Conservation (phyloP, 2,113 vertebrate species). For the Drymodes brunneopygia region DNA sequence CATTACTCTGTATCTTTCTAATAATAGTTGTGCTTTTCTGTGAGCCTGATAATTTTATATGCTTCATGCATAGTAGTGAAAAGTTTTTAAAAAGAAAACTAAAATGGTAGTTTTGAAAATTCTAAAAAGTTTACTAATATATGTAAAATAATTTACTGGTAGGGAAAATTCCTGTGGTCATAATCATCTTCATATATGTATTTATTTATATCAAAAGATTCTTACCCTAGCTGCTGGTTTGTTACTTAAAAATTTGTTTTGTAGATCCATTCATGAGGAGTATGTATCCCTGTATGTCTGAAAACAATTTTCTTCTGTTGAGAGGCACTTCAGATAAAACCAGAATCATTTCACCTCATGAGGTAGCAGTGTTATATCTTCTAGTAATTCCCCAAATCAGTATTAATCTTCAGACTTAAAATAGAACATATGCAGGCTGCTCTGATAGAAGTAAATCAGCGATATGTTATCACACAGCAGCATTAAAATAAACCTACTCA, state of each 20-base stretch:
- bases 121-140: slow-evolving; percentile 57
- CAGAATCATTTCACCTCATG: slow-evolving; percentile 41
- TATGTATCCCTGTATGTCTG: slow-evolving; percentile 45
- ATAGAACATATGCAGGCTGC: not conserved
- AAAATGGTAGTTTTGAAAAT: slow-evolving; percentile 38
- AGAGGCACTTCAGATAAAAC: slow-evolving; percentile 44
- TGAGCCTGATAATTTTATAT: slow-evolving; percentile 38
- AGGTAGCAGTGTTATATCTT: slow-evolving; percentile 24
- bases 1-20: slow-evolving; percentile 45
- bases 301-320: slow-evolving; percentile 47
- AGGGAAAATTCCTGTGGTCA: slow-evolving; percentile 52
- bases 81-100: slow-evolving; percentile 50
- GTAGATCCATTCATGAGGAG: slow-evolving; percentile 45
- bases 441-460: not conserved
- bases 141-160: slow-evolving; percentile 6
- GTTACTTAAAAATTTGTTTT: slow-evolving; percentile 54
- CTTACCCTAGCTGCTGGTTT: slow-evolving; percentile 35
- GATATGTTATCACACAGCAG: not conserved
- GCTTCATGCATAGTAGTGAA: slow-evolving; percentile 57
- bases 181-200: slow-evolving; percentile 57
- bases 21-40: slow-evolving; percentile 48
- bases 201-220: slow-evolving; percentile 38
- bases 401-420: slow-evolving; percentile 17
- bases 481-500: not conserved
- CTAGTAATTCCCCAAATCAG: slow-evolving; percentile 4